Percentiles rank a stretch among this genome's conserved stretches.
phyloP scores from a whole-genome alignment of 2,888 invertebrate genomes.

The Chrysolina haemoptera region DNA sequence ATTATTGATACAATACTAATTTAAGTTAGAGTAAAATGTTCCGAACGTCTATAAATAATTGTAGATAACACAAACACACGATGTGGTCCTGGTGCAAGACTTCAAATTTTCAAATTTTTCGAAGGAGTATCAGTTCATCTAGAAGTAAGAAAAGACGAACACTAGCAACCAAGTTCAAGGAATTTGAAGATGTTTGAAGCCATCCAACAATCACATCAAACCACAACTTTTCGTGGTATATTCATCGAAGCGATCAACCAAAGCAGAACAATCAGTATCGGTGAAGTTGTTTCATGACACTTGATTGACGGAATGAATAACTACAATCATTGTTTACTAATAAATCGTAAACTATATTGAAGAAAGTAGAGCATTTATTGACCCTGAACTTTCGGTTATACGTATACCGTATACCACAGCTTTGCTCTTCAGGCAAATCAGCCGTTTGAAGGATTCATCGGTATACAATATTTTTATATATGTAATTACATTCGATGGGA shows the following conservation, averaged over 20 bases:
- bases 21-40: too few relatives aligned
- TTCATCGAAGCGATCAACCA: not conserved
- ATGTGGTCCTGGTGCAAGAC: too few relatives aligned
- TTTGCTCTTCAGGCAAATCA: slow-evolving; percentile 7
- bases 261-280: not conserved
- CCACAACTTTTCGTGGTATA: not conserved
- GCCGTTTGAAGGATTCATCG: not conserved
- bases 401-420: slow-evolving; percentile 26
- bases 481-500: not conserved
- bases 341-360: slow-evolving; percentile 51
- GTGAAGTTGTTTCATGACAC: not conserved
- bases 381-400: slow-evolving; percentile 59
- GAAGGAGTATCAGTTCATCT: too few relatives aligned
- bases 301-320: slow-evolving; percentile 24
- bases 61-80: too few relatives aligned
- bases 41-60: too few relatives aligned
- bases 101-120: too few relatives aligned
- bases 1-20: too few relatives aligned
- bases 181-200: not conserved
- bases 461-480: not conserved
- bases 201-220: not conserved
- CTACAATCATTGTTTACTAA: slow-evolving; percentile 40
- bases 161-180: too few relatives aligned
- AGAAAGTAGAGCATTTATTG: slow-evolving; percentile 59
- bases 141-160: too few relatives aligned